phyloP scores from a whole-genome alignment of 2,113 vertebrate species.

The Myrmecophaga tridactyla region DNA sequence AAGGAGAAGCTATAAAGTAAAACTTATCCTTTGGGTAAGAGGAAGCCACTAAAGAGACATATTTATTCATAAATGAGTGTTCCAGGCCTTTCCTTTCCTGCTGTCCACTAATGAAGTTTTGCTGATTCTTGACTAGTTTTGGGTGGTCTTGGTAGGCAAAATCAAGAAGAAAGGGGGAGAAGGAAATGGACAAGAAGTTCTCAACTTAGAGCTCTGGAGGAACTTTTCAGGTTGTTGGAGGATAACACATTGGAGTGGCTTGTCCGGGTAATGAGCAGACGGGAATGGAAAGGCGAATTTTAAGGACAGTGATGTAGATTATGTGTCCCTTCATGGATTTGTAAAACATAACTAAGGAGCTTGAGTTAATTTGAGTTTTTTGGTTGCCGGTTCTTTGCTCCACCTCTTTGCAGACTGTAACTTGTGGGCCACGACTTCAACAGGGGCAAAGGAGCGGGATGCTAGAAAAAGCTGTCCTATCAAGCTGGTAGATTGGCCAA shows the following conservation, averaged over 20 bases:
- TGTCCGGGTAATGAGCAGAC: not conserved
- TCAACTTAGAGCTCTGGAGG: accelerated
- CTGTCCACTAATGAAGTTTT: not conserved
- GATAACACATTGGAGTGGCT: not conserved
- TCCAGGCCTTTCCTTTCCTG: not conserved
- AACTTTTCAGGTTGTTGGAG: not conserved
- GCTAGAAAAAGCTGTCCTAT: not conserved
- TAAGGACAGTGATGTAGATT: not conserved
- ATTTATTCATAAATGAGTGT: not conserved
- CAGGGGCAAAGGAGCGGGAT: not conserved
- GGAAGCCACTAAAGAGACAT: not conserved
- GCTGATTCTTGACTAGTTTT: not conserved
- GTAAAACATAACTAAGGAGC: not conserved
- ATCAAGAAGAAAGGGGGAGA: not conserved
- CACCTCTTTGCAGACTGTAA: not conserved
- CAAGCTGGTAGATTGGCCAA: not conserved
- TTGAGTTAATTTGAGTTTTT: not conserved
- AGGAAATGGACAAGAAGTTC: not conserved
- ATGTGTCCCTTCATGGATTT: not conserved
- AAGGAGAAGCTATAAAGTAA: not conserved
- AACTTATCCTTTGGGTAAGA: not conserved
- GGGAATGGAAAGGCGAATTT: not conserved
- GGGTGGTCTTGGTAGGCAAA: not conserved
- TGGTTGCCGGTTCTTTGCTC: not conserved
- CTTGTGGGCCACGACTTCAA: not conserved